These are phyloP conservation scores for Achlya flavicornis DNA, from an alignment of 2,888 invertebrate genomes.

Conservation along the genomic window DNA sequence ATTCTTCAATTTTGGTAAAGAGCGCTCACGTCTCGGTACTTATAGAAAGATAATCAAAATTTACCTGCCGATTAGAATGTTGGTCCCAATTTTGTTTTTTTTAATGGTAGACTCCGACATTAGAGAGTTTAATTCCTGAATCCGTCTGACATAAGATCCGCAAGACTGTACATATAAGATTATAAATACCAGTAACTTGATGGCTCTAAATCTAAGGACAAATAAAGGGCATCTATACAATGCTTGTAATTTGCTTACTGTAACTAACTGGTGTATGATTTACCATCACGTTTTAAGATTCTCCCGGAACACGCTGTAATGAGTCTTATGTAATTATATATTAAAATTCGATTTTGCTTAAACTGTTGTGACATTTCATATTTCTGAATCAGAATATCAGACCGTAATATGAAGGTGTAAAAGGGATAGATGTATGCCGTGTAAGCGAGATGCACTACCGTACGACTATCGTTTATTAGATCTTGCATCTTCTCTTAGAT, in stretches of 20 bases:
- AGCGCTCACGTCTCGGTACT: too few relatives aligned
- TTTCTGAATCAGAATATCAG: neutral
- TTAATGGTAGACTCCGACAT: too few relatives aligned
- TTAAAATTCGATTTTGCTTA: neutral
- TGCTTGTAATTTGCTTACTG: neutral
- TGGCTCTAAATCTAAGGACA: neutral
- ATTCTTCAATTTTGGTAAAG: neutral
- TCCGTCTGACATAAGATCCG: too few relatives aligned
- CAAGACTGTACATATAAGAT: too few relatives aligned
- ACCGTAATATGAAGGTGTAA: neutral
- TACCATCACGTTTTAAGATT: neutral
- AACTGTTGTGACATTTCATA: neutral
- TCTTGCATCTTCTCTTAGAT: neutral
- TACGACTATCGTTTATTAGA: neutral
- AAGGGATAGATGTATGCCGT: neutral
- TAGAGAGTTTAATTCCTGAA: too few relatives aligned
- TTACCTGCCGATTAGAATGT: neutral
- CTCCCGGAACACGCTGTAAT: too few relatives aligned
- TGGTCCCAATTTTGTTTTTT: neutral
- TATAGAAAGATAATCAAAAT: too few relatives aligned
- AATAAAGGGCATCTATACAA: neutral
- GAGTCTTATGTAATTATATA: too few relatives aligned
- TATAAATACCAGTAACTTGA: neutral
- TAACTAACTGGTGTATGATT: neutral
- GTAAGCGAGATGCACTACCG: neutral